Percentiles rank a stretch among this genome's conserved stretches.
Conservation (phyloP, 2,888 invertebrate genomes). For the Fragum sueziense region DNA sequence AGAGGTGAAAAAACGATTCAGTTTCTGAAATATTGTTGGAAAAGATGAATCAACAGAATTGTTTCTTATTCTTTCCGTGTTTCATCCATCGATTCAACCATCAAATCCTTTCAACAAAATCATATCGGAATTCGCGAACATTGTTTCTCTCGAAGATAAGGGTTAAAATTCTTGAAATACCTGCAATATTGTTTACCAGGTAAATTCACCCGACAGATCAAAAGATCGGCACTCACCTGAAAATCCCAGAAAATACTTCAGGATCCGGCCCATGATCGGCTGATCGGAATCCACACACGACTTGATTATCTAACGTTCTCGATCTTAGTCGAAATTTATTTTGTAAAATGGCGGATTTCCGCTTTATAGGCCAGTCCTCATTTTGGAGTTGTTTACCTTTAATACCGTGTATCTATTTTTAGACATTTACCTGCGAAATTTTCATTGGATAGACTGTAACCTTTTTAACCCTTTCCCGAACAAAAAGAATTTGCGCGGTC, state of each 20-base stretch:
- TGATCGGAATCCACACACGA: background rate
- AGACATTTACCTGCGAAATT: background rate
- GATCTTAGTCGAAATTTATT: background rate
- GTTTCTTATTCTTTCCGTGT: too few relatives aligned
- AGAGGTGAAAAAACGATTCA: too few relatives aligned
- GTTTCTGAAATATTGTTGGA: too few relatives aligned
- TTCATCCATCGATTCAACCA: too few relatives aligned
- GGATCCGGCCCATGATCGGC: background rate
- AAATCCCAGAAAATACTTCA: background rate
- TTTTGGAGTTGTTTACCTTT: background rate
- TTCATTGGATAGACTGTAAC: background rate
- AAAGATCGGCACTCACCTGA: background rate
- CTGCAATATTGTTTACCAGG: too few relatives aligned
- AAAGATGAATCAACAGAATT: too few relatives aligned
- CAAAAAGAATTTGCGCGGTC: too few relatives aligned
- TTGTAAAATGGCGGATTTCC: conserved; percentile 2
- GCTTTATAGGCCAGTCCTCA: background rate
- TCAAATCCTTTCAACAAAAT: too few relatives aligned
- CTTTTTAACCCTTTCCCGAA: too few relatives aligned
- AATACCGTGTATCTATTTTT: background rate
- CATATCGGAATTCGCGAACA: too few relatives aligned
- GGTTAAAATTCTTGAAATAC: too few relatives aligned
- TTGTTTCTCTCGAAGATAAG: too few relatives aligned
- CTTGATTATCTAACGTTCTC: background rate
- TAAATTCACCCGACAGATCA: background rate